Evolutionary conservation across 2,888 invertebrate genomes (phyloP), one percentile per base, ranked within the genome.

Genomic region (Dascillus cervinus): DNA sequence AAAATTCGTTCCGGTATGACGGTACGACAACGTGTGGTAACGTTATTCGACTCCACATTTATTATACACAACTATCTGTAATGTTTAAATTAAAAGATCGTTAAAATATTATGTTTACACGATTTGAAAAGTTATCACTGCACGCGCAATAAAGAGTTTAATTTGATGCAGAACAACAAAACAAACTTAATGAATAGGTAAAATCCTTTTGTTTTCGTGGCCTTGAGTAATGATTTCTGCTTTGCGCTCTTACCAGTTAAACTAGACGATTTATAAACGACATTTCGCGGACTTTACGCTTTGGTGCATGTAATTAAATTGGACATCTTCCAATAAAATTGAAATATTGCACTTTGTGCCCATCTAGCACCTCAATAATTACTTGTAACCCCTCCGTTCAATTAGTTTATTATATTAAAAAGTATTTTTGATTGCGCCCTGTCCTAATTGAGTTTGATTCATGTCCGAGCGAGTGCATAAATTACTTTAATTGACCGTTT

Each of bases 261-360:
- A n/a, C n/a, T n/a, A n/a, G n/a, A n/a, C n/a, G n/a, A n/a, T n/a
- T 28, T 29, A 29, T 26, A 11, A 23, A 35, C 32, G 29, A 32
- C 37, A 29, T 20, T 32, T 17, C 9, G 23, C 26, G 37, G 32
- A 32, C 32, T 32, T 37, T 37, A 26, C 32, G 26, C n/a, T 23
- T 33, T 33, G 33, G 33, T 33, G 33, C 26, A 26, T 37, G 32
- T 37, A 37, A 37, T 37, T 37, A 37, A 37, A 33, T 37, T 25
- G 37, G 37, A 33, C 37, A 37, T 32, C 37, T 28, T 13, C 29
- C 26, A 32, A 26, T 33, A 29, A 33, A 32, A 33, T 29, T 37
- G 37, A 37, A 37, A 37, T 37, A 37, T 37, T 22, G 37, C 26
- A 22, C 29, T 29, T 33, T 37, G 37, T 37, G 29, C 29, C 26